These are phyloP conservation scores for Engystomops pustulosus DNA, from an alignment of 2,113 vertebrate species.

Conservation along the genomic window DNA sequence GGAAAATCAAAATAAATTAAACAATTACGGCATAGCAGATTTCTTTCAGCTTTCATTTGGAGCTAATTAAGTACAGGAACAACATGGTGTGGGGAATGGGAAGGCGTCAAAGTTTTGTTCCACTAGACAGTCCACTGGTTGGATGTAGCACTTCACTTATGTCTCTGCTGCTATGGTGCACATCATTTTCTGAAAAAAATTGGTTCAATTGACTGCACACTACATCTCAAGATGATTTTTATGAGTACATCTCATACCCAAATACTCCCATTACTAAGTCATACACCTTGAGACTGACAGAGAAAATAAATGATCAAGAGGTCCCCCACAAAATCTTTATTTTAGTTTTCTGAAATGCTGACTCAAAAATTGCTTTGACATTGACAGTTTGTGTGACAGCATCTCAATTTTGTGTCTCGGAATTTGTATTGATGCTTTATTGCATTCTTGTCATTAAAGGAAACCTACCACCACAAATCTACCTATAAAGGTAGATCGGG, in stretches of 20 bases:
- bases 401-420: neutral
- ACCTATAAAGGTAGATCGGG: too few relatives aligned
- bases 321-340: neutral
- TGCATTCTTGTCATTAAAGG: neutral
- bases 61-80: conserved; percentile 49
- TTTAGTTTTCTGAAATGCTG: conserved; percentile 1
- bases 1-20: conserved; percentile 61
- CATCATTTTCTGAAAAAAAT: conserved; percentile 17
- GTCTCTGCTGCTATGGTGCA: neutral
- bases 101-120: conserved; percentile 45
- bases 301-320: conserved; percentile 6
- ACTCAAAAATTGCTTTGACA: neutral
- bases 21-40: conserved; percentile 57
- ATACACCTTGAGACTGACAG: conserved; percentile 10
- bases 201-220: neutral
- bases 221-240: conserved; percentile 15
- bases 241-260: conserved; percentile 39
- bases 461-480: too few relatives aligned
- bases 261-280: conserved; percentile 37
- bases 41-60: conserved; percentile 57
- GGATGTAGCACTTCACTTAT: neutral
- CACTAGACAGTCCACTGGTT: conserved; percentile 10
- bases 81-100: conserved; percentile 13
- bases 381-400: neutral
- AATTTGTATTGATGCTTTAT: neutral